Evolutionary conservation across 2,888 invertebrate species (phyloP), one percentile per base, ranked within the genome.

Genomic region (Monopis laevigella): DNA sequence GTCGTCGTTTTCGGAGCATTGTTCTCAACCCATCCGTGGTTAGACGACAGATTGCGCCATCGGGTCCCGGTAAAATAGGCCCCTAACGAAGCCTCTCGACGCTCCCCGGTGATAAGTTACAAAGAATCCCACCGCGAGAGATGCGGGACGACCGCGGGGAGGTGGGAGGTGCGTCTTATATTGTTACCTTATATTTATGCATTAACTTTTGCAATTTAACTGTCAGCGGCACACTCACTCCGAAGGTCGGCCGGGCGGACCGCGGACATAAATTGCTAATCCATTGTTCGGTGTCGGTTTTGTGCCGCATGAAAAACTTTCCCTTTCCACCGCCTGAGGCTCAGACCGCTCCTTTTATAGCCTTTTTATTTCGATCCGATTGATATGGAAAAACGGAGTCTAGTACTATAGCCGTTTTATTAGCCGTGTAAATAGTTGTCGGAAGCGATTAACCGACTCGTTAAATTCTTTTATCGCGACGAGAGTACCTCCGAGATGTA

Each of bases 171-270:
- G 36, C 36, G 36, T 18, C 36, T 24, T 66, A 66, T 60, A 69
- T 71, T 70, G 72, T 72, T 65, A 62, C 68, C 65, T 64, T 66
- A 67, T 75, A 77, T 75, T 74, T 75, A 75, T 75, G 73, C 65
- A 69, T 72, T 71, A 73, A 75, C 65, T 77, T 77, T 65, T 52
- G 59, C 73, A 69, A 74, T 77, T 70, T 65, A 66, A 61, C 65
- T 64, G 66, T 68, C 71, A 54, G 54, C 54, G 51, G 51, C 59
- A 60, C 59, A 58, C 56, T 58, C 56, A 53, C 53, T 52, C 29
- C 19, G 40, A 14, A 30, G 38, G 39, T 32, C 45, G 26, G 34
- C 26, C 30, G 35, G 39, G 27, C 45, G 26, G 34, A 14, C 30
- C 26, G 24, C 34, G 34, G 34, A 41, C 45, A 45, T 45, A 45